phyloP scores from a whole-genome alignment of 2,113 vertebrate species.

The Heterocephalus glaber region DNA sequence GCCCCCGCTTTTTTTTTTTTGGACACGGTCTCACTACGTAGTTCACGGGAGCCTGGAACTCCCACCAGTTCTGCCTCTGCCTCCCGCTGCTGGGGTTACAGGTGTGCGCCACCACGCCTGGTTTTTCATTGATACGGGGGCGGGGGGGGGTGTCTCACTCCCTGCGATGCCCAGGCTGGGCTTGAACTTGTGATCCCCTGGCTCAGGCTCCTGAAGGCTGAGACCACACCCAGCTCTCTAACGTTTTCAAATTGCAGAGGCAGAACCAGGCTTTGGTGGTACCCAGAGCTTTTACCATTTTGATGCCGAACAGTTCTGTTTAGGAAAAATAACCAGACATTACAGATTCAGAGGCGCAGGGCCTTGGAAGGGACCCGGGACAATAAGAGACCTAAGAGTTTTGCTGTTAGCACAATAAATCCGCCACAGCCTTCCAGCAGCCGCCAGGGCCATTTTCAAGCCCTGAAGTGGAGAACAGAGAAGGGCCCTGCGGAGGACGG shows the following conservation, averaged over 20 bases:
- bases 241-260: too few relatives aligned
- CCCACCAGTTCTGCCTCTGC: not conserved
- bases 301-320: too few relatives aligned
- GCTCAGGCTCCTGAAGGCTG: not conserved
- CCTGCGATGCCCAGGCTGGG: not conserved
- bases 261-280: not conserved
- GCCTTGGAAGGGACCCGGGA: not conserved
- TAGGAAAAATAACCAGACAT: not conserved
- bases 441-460: not conserved
- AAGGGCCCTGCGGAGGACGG: not conserved
- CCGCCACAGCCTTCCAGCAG: not conserved
- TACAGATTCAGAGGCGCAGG: not conserved
- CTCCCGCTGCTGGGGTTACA: not conserved
- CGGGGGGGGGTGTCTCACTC: too few relatives aligned
- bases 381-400: fast-evolving
- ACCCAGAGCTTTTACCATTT: not conserved
- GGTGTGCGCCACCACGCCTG: too few relatives aligned
- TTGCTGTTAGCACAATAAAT: fast-evolving
- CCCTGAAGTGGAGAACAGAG: not conserved
- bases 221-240: not conserved
- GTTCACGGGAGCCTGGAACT: too few relatives aligned
- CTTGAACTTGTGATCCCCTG: not conserved
- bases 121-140: too few relatives aligned
- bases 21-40: too few relatives aligned
- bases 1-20: not conserved